Evolutionary conservation across 2,113 vertebrate species (phyloP).

Genomic region (Vimba vimba): DNA sequence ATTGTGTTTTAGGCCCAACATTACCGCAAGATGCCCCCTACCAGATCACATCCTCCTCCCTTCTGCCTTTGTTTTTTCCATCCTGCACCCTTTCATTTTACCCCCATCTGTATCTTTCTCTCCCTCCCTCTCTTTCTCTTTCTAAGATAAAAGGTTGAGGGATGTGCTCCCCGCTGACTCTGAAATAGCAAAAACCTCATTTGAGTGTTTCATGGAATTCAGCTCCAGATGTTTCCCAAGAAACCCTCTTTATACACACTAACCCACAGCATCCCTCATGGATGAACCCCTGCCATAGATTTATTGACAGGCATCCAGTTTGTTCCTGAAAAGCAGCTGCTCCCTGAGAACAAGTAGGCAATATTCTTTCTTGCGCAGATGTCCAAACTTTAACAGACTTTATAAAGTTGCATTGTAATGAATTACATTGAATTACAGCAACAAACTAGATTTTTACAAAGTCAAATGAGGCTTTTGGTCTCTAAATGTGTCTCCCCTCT

Average conservation of each 20-base stretch:
- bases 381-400: conserved; percentile 54
- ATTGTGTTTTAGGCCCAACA: neutral
- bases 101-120: conserved; percentile 12
- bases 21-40: neutral
- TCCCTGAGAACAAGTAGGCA: conserved; percentile 62
- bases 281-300: conserved; percentile 57
- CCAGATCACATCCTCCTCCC: conserved; percentile 1
- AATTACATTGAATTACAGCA: conserved; percentile 40
- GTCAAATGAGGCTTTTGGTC: neutral
- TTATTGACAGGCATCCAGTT: conserved; percentile 68
- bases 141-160: conserved; percentile 40
- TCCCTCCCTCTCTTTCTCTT: conserved; percentile 54
- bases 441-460: neutral
- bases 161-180: conserved; percentile 40
- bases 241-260: conserved; percentile 56
- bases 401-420: conserved; percentile 60
- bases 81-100: conserved; percentile 13
- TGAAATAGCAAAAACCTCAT: conserved; percentile 48
- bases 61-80: neutral
- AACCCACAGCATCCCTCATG: conserved; percentile 49
- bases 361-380: conserved; percentile 53
- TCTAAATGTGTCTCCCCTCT: neutral
- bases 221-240: conserved; percentile 57
- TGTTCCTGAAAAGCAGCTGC: conserved; percentile 53
- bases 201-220: conserved; percentile 43